Evolutionary conservation across 2,888 invertebrate genomes (phyloP), one percentile per base, ranked within the genome.

Genomic region (Hydroisotoma schaefferi): DNA sequence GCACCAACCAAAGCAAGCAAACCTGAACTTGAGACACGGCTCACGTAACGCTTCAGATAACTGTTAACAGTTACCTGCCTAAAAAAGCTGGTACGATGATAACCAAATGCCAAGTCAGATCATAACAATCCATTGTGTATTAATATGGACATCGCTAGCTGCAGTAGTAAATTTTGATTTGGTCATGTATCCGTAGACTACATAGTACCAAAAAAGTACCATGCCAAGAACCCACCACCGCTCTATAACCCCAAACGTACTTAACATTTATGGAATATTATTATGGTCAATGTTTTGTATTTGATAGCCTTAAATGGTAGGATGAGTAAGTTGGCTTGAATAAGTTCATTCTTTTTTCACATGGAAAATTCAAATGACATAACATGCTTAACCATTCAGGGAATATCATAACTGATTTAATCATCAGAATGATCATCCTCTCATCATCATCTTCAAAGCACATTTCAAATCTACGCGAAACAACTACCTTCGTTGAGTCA

Each of bases 251-350:
- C n/a, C 10, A 8, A 20, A 49, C 28, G 12, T 28, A 15, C 23
- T 46, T 22, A 15, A 46, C 25, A 12, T 46, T 15, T 46, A 46
- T 10, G 25, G 40, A 53, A 53, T 53, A 40, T 23, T 40, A 40
- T 53, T 53, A 53, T 53, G 38, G 40, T 40, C 43, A 53, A 22
- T 53, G 53, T 38, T 53, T 53, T 52, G 52, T 20, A 38, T 53
- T 40, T 53, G 67, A 67, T 67, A 67, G 63, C 67, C 67, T 60
- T 65, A 67, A 57, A 67, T 61, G 67, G 67, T 48, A 59, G 64
- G 64, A 64, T 64, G 67, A 62, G 62, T 57, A 53, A 53, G 53
- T 23, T 53, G 40, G 46, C 25, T 46, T 20, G 20, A 46, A 46
- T 23, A 46, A 20, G 10, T n/a, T n/a, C n/a, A n/a, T n/a, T 46